Evolutionary conservation across 2,888 invertebrate genomes (phyloP).

Genomic region (Philhelius pedissequus): DNA sequence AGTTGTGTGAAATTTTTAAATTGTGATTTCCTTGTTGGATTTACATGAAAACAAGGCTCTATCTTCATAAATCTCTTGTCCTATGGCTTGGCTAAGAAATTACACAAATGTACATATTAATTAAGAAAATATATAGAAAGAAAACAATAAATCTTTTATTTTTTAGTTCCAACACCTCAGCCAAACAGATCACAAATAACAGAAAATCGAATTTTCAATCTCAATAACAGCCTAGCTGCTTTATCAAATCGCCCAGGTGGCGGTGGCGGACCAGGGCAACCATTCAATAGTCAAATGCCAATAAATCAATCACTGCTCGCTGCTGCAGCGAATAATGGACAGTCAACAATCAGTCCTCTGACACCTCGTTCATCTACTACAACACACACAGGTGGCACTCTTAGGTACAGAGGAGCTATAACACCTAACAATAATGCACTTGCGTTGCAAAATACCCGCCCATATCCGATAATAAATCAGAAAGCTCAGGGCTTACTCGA

Average conservation of each 20-base stretch:
- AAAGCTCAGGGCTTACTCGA: slow-evolving; percentile 89
- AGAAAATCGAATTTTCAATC: slow-evolving; percentile 44
- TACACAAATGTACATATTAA: no score
- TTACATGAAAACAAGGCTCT: no score
- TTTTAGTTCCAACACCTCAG: slow-evolving; percentile 49
- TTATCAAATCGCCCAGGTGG: slow-evolving; percentile 22
- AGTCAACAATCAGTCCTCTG: neutral
- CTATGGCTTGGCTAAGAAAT: neutral
- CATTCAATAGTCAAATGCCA: slow-evolving; percentile 10
- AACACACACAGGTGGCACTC: slow-evolving; percentile 49
- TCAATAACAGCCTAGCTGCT: slow-evolving; percentile 26
- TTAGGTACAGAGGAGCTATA: slow-evolving; percentile 49
- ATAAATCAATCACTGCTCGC: slow-evolving; percentile 18
- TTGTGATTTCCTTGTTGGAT: no score
- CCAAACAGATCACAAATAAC: slow-evolving; percentile 23
- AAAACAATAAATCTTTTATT: neutral
- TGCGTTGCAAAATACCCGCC: slow-evolving; percentile 75
- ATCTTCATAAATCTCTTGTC: no score
- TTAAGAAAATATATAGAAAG: neutral
- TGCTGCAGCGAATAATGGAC: slow-evolving; percentile 8
- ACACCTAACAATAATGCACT: slow-evolving; percentile 59
- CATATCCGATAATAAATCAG: slow-evolving; percentile 79
- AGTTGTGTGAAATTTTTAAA: no score
- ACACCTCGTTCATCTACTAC: slow-evolving; percentile 37
- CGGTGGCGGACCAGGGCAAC: neutral